Evolutionary conservation across 2,113 vertebrate genomes (phyloP).

Genomic region (Colinus virginianus): DNA sequence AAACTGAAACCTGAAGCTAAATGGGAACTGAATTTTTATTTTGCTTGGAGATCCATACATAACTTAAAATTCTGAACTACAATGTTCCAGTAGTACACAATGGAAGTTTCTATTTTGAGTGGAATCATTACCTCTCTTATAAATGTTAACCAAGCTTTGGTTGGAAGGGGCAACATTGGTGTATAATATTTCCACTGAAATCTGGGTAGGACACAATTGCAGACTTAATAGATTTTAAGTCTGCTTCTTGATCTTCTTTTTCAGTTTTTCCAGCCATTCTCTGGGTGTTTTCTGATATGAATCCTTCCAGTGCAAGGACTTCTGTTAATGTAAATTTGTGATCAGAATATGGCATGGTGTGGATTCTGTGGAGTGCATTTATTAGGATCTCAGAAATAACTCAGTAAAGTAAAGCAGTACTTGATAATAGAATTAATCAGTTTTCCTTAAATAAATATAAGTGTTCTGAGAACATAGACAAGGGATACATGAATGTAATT

Average conservation of each 20-base stretch:
- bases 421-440: neutral
- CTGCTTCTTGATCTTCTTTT: neutral
- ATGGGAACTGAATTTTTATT: neutral
- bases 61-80: neutral
- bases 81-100: neutral
- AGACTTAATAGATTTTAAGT: neutral
- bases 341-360: neutral
- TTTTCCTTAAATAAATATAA: neutral
- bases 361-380: neutral
- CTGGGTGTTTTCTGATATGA: neutral
- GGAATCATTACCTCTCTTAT: neutral
- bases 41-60: neutral
- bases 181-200: neutral
- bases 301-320: neutral
- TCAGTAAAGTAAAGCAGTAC: neutral
- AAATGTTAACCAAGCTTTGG: neutral
- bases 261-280: neutral
- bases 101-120: neutral
- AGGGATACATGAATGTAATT: fast-evolving
- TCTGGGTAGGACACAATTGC: neutral
- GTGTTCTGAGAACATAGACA: neutral
- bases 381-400: neutral
- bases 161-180: neutral
- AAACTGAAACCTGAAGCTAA: neutral
- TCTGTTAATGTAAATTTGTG: neutral